These are phyloP conservation scores for Chondrosia reniformis DNA, from an alignment of 37 sponge, comb jelly and placozoan genomes.

Conservation along the genomic window DNA sequence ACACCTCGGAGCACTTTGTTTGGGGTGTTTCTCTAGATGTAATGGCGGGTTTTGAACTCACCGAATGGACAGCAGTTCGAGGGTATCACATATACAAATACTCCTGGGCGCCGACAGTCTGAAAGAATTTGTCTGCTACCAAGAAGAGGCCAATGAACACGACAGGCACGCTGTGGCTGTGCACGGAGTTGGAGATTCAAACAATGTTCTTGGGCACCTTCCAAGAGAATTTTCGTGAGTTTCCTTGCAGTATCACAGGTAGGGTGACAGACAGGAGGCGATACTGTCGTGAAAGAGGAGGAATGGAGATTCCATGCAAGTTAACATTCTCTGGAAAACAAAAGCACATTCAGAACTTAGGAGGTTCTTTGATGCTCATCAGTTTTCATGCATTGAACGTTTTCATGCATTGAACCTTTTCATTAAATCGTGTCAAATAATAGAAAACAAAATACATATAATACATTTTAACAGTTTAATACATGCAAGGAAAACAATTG, in stretches of 20 bases:
- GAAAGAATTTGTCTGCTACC: background rate
- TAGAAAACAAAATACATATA: no score
- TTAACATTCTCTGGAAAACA: background rate
- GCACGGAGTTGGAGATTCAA: background rate
- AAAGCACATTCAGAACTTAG: no score
- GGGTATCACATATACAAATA: no score
- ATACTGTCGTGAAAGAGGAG: background rate
- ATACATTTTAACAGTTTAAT: no score
- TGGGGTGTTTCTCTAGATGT: background rate
- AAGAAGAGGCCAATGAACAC: background rate
- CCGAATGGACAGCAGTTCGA: background rate
- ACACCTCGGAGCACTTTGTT: background rate
- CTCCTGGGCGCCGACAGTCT: background rate
- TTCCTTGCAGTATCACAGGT: background rate
- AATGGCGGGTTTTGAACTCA: background rate
- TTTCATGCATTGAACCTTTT: no score
- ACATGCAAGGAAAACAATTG: no score
- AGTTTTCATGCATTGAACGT: no score
- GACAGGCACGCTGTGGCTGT: background rate
- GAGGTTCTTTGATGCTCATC: no score
- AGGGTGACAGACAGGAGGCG: background rate
- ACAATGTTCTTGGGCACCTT: background rate
- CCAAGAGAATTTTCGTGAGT: no score
- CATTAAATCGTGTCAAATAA: no score
- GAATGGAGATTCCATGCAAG: constrained; percentile 7